These are phyloP conservation scores for Micoletzkya japonica DNA, from an alignment of 2,888 invertebrate species.

Conservation along the genomic window DNA sequence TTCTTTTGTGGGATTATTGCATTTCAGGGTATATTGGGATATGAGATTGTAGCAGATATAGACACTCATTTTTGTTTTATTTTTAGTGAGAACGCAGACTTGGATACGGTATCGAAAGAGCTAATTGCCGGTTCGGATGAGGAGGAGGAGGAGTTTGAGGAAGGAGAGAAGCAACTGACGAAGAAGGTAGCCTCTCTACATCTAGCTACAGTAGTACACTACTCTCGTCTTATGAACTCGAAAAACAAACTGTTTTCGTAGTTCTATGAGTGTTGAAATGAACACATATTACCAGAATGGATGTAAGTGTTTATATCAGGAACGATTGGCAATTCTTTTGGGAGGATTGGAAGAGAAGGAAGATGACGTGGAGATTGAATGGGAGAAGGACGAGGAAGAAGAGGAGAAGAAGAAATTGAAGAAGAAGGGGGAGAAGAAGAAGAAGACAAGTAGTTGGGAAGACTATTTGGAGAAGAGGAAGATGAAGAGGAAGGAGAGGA, in stretches of 20 bases:
- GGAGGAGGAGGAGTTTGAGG: conserved; percentile 37
- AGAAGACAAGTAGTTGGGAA: conserved; percentile 36
- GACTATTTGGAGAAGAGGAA: conserved; percentile 40
- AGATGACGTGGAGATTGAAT: conserved; percentile 32
- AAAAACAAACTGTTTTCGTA: neutral
- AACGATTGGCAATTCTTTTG: conserved; percentile 5
- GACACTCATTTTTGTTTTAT: neutral
- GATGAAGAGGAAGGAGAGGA: conserved; percentile 28
- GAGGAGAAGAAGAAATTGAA: neutral
- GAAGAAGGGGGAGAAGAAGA: conserved; percentile 23
- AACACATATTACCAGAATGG: neutral
- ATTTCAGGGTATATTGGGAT: neutral
- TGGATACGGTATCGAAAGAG: conserved; percentile 33
- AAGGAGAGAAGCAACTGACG: too few species aligned
- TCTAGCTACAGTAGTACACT: too few species aligned
- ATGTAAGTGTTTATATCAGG: too few species aligned
- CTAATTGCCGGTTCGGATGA: conserved; percentile 52
- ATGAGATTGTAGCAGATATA: too few species aligned
- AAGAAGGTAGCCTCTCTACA: conserved; percentile 14
- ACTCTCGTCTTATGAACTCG: too few species aligned
- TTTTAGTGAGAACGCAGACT: conserved; percentile 2
- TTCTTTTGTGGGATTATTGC: neutral
- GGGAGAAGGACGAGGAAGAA: conserved; percentile 15
- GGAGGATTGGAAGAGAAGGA: conserved; percentile 29
- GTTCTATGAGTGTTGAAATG: neutral